Conservation (phyloP, 2,888 invertebrate genomes). For the Apocheima hispidaria region DNA sequence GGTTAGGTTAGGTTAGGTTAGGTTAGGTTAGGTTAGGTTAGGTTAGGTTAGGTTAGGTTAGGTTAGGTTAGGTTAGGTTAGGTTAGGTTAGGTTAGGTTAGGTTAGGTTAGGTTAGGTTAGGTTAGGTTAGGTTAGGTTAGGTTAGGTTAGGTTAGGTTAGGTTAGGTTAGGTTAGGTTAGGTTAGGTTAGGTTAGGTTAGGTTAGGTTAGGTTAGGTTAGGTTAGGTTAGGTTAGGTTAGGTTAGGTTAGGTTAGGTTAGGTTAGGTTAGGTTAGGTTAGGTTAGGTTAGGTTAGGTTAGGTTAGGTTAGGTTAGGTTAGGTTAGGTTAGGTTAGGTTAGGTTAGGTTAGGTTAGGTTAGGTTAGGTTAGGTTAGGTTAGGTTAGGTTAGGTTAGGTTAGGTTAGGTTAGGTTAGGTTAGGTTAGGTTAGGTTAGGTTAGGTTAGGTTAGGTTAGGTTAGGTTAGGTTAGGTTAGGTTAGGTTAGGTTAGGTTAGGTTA, state of each 20-base stretch:
- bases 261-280: slow-evolving; percentile 13
- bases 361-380: slow-evolving; percentile 8
- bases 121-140: slow-evolving; percentile 28
- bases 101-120: slow-evolving; percentile 31
- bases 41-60: slow-evolving; percentile 28
- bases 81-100: slow-evolving; percentile 28
- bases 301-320: slow-evolving; percentile 13
- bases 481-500: slow-evolving; percentile 11
- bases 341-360: slow-evolving; percentile 13
- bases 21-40: slow-evolving; percentile 29
- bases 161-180: slow-evolving; percentile 38
- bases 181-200: slow-evolving; percentile 29
- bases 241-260: slow-evolving; percentile 13
- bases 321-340: slow-evolving; percentile 12
- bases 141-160: slow-evolving; percentile 22
- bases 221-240: slow-evolving; percentile 13
- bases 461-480: slow-evolving; percentile 16
- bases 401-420: slow-evolving; percentile 6
- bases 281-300: slow-evolving; percentile 13
- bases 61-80: slow-evolving; percentile 25
- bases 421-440: slow-evolving; percentile 11
- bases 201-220: slow-evolving; percentile 13
- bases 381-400: slow-evolving; percentile 8
- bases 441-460: slow-evolving; percentile 11
- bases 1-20: slow-evolving; percentile 29